Conservation (phyloP, 2,113 vertebrate genomes). For the Tragelaphus scriptus region DNA sequence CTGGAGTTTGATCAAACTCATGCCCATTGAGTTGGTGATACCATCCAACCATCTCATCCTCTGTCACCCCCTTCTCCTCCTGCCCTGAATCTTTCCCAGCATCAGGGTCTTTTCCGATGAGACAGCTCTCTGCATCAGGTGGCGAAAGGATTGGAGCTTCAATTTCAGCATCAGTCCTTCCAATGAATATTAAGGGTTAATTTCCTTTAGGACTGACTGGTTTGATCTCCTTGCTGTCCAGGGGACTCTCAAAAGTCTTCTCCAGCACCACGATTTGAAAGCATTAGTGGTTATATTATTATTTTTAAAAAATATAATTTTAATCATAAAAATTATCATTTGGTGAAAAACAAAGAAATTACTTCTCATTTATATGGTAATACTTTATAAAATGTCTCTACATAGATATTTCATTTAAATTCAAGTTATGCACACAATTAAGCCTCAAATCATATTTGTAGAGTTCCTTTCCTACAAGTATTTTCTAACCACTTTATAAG, state of each 20-base stretch:
- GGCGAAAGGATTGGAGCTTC: neutral
- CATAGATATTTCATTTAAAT: constrained; percentile 13
- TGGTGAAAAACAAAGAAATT: neutral
- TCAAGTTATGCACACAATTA: neutral
- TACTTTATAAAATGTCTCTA: constrained; percentile 6
- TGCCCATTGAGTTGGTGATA: neutral
- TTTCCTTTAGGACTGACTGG: neutral
- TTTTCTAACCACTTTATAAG: constrained; percentile 14
- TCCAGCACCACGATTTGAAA: neutral
- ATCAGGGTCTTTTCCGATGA: neutral
- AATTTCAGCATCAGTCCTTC: neutral
- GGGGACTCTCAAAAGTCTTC: neutral
- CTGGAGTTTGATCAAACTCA: neutral
- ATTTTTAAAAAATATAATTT: neutral
- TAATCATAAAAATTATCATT: neutral
- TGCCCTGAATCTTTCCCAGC: neutral
- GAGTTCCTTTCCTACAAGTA: neutral
- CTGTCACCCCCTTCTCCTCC: neutral
- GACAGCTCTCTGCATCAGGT: neutral
- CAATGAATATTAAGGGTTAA: neutral
- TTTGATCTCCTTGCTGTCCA: neutral
- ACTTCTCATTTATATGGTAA: neutral
- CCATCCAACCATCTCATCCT: neutral
- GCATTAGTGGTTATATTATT: neutral
- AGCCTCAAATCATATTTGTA: neutral